A percentile compares a stretch with the other conserved stretches of the same genome.
Evolutionary conservation across 2,888 invertebrate genomes (phyloP).

Genomic region (Agrilus mali): DNA sequence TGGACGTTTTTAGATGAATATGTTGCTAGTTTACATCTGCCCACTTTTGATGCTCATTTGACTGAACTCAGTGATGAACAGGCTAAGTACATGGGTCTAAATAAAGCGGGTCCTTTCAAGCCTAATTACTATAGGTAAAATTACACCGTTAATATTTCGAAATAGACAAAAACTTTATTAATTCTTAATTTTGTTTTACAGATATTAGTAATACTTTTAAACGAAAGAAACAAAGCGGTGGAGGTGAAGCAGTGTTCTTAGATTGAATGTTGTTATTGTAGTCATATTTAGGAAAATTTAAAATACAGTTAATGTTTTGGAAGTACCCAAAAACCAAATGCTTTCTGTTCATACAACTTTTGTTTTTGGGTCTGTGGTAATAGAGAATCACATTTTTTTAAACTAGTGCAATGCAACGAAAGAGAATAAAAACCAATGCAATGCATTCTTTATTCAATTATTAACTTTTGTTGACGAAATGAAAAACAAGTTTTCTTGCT

Average conservation of each 20-base stretch:
- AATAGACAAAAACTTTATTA: not conserved
- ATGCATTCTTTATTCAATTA: too few relatives aligned
- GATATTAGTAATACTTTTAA: constrained; percentile 5
- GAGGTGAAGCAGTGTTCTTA: constrained; percentile 6
- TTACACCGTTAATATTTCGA: not conserved
- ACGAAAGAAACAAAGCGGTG: not conserved
- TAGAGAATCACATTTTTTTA: too few relatives aligned
- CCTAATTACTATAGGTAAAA: constrained; percentile 91
- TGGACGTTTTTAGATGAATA: constrained; percentile 67
- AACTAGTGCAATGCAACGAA: too few relatives aligned
- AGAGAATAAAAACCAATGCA: too few relatives aligned
- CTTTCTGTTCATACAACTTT: too few relatives aligned
- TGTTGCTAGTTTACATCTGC: constrained; percentile 91
- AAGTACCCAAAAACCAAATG: too few relatives aligned
- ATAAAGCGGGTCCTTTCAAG: constrained; percentile 97
- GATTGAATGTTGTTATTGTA: constrained; percentile 8
- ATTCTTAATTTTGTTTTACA: constrained; percentile 1
- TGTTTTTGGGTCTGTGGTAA: too few relatives aligned
- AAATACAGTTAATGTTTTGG: too few relatives aligned
- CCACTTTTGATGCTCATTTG: constrained; percentile 94
- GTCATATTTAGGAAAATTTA: constrained; percentile 8
- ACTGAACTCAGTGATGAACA: constrained; percentile 94
- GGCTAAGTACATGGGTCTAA: constrained; percentile 93
- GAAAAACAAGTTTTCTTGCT: too few relatives aligned
- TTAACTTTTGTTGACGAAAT: too few relatives aligned